Conservation (phyloP, 2,113 vertebrate genomes). For the Phalacrocorax carbo region DNA sequence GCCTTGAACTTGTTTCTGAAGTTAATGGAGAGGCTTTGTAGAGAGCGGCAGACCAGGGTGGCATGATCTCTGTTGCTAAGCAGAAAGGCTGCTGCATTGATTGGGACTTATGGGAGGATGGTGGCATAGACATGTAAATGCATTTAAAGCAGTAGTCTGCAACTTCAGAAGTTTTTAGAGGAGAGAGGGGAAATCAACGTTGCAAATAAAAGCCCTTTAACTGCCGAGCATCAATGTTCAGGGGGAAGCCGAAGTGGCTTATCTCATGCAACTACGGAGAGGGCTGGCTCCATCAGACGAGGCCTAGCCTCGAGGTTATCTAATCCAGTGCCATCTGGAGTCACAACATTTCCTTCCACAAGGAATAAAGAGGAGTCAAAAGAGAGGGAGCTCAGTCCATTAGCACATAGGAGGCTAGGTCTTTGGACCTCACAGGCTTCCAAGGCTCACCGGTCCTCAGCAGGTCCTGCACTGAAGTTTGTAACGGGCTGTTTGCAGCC, state of each 20-base stretch:
- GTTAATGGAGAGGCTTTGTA: neutral
- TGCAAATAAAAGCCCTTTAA: neutral
- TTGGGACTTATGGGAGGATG: neutral
- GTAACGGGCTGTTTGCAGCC: neutral
- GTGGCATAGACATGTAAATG: neutral
- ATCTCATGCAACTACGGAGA: neutral
- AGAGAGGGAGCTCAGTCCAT: neutral
- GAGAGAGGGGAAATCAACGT: neutral
- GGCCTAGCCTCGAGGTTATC: conserved; percentile 28
- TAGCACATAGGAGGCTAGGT: neutral
- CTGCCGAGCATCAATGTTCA: neutral
- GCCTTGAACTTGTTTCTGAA: conserved; percentile 27
- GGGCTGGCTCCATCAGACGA: conserved; percentile 22
- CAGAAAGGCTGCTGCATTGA: neutral
- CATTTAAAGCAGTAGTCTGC: neutral
- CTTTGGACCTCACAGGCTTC: neutral
- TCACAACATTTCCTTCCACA: neutral
- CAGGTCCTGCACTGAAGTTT: neutral
- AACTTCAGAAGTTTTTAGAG: conserved; percentile 6
- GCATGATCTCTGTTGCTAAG: neutral
- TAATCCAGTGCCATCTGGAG: neutral
- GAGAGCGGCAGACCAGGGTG: neutral
- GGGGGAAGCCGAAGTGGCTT: neutral
- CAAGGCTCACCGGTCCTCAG: accelerated
- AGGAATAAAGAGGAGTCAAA: neutral